Base-by-base conservation (phyloP, 2,797 vertebrate genomes). In the Pantherophis alleghaniensis region DNA sequence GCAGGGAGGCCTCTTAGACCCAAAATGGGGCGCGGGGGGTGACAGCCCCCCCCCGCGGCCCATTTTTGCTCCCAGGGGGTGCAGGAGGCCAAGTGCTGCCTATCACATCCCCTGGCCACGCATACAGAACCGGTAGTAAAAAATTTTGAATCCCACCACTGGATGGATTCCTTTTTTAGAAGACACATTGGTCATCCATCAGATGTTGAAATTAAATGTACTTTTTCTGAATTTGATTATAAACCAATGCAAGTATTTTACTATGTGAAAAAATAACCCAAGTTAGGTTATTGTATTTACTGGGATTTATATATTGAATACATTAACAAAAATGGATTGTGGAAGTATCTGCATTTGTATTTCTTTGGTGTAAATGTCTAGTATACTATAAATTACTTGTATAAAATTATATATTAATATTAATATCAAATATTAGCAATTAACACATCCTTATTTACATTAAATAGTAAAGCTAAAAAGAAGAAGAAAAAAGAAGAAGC, bases 401-500 rank as follows among this genome's bases (percentile, higher is more conserved):
- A 32, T 5, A 55, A 61, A 22, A 59, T 91, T 7, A n/a, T 6
- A 28, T 94, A 51, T 92, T 51, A 51, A 51, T 51, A 51, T 51
- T 51, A 51, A 51, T 51, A 20, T 69, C 18, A 57, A 66, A 56
- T 89, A n/a, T 89, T 57, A 53, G 20, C 87, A 61, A 37, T 28
- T 32, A 60, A 60, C 28, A 87, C 1, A 24, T 28, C 37, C 37
- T 4, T 53, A 94, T 94, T 26, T 96, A 13, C 12, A 95, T 95
- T 57, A 90, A 74, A 24, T 96, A 99, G 99, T 92, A 99, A 99
- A 97, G 93, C 98, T 1, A 97, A 98, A 89, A 97, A 96, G 91
- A 98, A 97, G 95, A 99, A 98, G 97, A 98, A 98, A 95, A 98
- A 96, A 12, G 97, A 98, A 42, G 98, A 98, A 95, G 98, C 97